These are phyloP conservation scores for Fabriciana adippe DNA, from an alignment of 2,888 invertebrate species.

Conservation along the genomic window DNA sequence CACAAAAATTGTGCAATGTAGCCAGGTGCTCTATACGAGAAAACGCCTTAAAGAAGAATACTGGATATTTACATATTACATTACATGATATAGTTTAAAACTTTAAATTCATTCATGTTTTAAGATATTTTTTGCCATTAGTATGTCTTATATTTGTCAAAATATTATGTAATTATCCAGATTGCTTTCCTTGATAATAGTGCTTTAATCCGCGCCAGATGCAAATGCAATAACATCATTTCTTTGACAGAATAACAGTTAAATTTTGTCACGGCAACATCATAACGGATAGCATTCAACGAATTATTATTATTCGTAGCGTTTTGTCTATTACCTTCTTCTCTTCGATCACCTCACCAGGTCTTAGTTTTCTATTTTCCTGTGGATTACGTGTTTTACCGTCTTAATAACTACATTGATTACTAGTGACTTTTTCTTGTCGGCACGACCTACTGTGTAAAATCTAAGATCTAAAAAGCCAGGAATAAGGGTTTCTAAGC, in stretches of 20 bases:
- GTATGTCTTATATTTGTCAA: background rate
- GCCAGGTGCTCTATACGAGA: constrained; percentile 72
- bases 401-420: constrained; percentile 72
- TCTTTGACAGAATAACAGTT: constrained; percentile 70
- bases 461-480: constrained; percentile 64
- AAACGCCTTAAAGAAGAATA: constrained; percentile 55
- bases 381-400: constrained; percentile 80
- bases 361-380: constrained; percentile 96
- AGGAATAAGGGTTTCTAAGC: constrained; percentile 69
- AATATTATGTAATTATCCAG: constrained; percentile 67
- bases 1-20: constrained; percentile 77
- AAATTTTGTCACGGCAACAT: constrained; percentile 76
- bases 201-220: constrained; percentile 70
- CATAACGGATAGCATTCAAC: constrained; percentile 77
- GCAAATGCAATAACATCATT: constrained; percentile 72
- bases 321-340: constrained; percentile 90
- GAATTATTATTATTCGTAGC: constrained; percentile 68
- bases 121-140: background rate
- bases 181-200: constrained; percentile 47
- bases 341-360: constrained; percentile 96
- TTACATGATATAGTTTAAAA: background rate
- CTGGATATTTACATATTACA: constrained; percentile 66
- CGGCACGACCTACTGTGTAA: constrained; percentile 51
- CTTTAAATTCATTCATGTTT: background rate
- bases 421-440: constrained; percentile 51